Percentiles rank a stretch among this genome's conserved stretches.
Conservation (phyloP, 2,888 invertebrate species). For the Drosophila phalerata region DNA sequence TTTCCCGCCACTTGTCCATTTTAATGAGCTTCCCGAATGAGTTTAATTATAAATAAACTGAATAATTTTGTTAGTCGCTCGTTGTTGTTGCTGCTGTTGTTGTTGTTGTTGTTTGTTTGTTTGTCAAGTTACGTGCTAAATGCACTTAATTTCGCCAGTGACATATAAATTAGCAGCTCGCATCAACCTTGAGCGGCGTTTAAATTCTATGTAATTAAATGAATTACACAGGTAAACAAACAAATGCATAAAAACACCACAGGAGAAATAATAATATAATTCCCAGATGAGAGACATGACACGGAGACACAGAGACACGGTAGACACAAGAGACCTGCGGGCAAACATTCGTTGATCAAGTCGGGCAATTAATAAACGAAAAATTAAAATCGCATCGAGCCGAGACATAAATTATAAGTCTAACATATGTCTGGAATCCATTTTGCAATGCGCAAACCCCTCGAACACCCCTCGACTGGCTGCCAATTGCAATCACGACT, state of each 20-base stretch:
- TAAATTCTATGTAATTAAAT: constrained; percentile 76
- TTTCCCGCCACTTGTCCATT: constrained; percentile 27
- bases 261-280: constrained; percentile 3
- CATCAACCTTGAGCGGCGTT: constrained; percentile 70
- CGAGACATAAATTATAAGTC: constrained; percentile 74
- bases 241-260: constrained; percentile 16
- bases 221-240: constrained; percentile 63
- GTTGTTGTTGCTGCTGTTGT: constrained; percentile 21
- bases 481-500: constrained; percentile 81
- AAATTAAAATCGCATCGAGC: constrained; percentile 58
- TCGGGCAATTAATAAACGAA: constrained; percentile 75
- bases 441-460: constrained; percentile 11
- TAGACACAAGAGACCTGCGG: constrained; percentile 48
- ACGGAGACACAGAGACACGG: constrained; percentile 13
- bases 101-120: constrained; percentile 38
- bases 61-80: constrained; percentile 37
- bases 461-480: constrained; percentile 20
- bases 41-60: constrained; percentile 66
- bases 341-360: constrained; percentile 55
- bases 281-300: constrained; percentile 12
- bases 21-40: constrained; percentile 70
- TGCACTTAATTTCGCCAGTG: constrained; percentile 81
- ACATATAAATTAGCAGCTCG: constrained; percentile 74
- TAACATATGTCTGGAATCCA: constrained; percentile 73
- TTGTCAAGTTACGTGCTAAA: constrained; percentile 69